phyloP scores from a whole-genome alignment of 2,113 vertebrate genomes.

The Alethe diademata region DNA sequence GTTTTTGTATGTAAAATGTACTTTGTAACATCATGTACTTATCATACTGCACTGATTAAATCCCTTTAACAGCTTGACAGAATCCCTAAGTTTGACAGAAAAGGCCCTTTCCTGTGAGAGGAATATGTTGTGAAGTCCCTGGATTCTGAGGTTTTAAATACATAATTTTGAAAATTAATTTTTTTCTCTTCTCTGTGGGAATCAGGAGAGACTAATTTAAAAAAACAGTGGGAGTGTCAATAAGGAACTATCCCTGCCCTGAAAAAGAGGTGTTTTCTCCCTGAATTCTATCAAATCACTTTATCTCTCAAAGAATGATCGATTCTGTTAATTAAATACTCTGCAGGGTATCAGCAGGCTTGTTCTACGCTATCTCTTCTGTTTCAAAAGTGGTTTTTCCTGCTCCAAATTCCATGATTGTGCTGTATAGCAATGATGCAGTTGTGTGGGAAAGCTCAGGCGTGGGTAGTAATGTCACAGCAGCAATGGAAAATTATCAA shows the following conservation, averaged over 20 bases:
- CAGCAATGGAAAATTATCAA: neutral
- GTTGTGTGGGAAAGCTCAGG: neutral
- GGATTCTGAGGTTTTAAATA: neutral
- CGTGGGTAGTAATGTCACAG: neutral
- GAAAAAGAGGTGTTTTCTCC: neutral
- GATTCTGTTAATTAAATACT: slow-evolving; percentile 32
- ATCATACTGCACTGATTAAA: neutral
- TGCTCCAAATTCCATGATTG: neutral
- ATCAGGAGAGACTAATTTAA: neutral
- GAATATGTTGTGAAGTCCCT: neutral
- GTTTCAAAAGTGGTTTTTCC: neutral
- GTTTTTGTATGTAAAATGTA: neutral
- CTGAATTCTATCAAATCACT: slow-evolving; percentile 1
- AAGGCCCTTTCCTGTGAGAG: neutral
- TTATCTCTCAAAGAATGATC: neutral
- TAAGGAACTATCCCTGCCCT: neutral
- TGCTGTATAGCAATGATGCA: neutral
- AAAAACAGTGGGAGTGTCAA: slow-evolving; percentile 24
- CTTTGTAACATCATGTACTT: neutral
- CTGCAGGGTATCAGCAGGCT: neutral
- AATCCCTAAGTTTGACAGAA: neutral
- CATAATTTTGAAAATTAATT: neutral
- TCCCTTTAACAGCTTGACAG: neutral
- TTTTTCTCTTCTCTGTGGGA: neutral
- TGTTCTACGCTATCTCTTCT: neutral